phyloP scores from a whole-genome alignment of 2,113 vertebrate genomes.

The Dinomys branickii region DNA sequence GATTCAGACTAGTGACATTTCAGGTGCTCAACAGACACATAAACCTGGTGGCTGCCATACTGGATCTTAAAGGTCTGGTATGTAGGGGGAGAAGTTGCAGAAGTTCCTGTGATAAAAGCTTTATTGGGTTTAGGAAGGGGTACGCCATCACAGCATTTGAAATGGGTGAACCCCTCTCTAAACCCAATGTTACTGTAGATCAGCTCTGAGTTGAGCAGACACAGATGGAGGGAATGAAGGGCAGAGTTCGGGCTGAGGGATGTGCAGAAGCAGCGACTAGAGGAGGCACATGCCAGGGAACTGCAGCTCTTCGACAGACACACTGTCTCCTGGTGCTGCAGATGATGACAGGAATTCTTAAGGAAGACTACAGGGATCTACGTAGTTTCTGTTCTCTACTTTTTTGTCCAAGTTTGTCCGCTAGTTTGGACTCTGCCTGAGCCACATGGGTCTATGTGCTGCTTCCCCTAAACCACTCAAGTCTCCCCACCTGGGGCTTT shows the following conservation, averaged over 20 bases:
- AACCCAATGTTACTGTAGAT: neutral
- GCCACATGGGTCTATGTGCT: neutral
- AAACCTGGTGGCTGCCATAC: neutral
- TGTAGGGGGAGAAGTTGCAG: neutral
- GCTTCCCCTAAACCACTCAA: neutral
- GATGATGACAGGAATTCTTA: neutral
- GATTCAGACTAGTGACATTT: neutral
- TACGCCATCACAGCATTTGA: neutral
- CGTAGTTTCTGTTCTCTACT: neutral
- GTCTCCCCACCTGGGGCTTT: neutral
- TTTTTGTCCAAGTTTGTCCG: neutral
- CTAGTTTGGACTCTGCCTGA: neutral
- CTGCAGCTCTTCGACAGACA: neutral
- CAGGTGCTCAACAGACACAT: neutral
- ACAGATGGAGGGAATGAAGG: neutral
- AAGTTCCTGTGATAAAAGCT: neutral
- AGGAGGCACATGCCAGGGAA: too few relatives aligned
- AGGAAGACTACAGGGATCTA: neutral
- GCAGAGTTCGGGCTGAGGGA: neutral
- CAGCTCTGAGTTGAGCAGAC: neutral
- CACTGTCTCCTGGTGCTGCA: rapidly evolving
- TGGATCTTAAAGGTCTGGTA: neutral
- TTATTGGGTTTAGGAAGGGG: neutral
- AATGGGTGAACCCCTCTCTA: too few relatives aligned
- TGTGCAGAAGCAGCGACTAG: neutral